Base-by-base conservation (phyloP, 2,888 invertebrate species). In the Lampropteryx suffumata region DNA sequence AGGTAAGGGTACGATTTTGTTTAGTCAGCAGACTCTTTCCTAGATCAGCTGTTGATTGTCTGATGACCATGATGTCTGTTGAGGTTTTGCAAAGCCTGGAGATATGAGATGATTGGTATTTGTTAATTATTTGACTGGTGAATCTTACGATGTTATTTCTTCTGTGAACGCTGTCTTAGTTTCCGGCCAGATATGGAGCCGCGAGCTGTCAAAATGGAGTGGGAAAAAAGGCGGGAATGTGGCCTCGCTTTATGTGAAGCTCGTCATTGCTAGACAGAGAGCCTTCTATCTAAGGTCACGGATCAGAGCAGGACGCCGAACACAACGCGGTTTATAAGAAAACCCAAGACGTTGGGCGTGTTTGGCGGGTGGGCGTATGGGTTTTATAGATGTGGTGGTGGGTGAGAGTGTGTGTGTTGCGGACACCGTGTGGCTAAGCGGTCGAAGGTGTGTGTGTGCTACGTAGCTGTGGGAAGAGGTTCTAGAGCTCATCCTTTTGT, bases 151-250 rank as follows among this genome's bases (percentile, higher is more conserved):
- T 21, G 33, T 34, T 14, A 44, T 26, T 24, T 28, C 40, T 44
- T 67, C 64, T 86, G 86, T 89, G 88, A 82, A 83, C 89, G 62
- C 84, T 65, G 83, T 85, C 87, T 89, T 89, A 89, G 71, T 73
- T 79, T 80, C 80, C 76, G 83, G 83, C 89, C 87, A 89, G 90
- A 90, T 89, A 90, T 88, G 88, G 90, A 86, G 90, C 90, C 89
- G 77, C 90, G 90, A 89, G 84, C 89, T 89, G 90, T 90, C 89
- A 89, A 89, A 89, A 88, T 89, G 90, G 90, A 90, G 89, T 88
- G 89, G 90, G 90, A 90, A 91, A 90, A 91, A 90, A 90, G 91
- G 90, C 90, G 90, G 90, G 90, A 91, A 90, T 90, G 90, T 82
- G 90, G 90, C 89, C 70, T 82, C 87, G 82, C 84, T 90, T 90